phyloP scores from a whole-genome alignment of 2,113 vertebrate species.

The Python bivittatus region DNA sequence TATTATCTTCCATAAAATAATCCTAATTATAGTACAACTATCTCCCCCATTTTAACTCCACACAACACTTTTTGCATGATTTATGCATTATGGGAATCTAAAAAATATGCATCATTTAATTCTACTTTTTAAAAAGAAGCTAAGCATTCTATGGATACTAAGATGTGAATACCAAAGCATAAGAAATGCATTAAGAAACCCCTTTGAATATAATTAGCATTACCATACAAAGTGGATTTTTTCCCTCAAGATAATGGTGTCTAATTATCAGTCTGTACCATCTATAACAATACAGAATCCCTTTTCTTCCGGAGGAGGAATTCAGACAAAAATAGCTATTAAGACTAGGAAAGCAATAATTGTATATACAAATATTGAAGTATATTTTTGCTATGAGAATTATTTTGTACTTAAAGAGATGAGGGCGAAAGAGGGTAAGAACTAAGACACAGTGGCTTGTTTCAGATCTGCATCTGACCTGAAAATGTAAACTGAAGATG shows the following conservation, averaged over 20 bases:
- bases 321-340: neutral
- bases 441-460: neutral
- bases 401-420: neutral
- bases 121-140: neutral
- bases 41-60: neutral
- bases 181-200: neutral
- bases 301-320: neutral
- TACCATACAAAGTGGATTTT: slow-evolving; percentile 17
- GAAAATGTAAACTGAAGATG: neutral
- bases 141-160: neutral
- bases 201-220: slow-evolving; percentile 10
- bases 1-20: neutral
- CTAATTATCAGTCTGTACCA: neutral
- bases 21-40: neutral
- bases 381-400: neutral
- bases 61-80: neutral
- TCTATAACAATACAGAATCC: neutral
- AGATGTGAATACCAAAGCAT: neutral
- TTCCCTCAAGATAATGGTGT: neutral
- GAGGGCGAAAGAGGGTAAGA: neutral
- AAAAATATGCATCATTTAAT: neutral
- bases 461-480: neutral
- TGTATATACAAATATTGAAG: neutral
- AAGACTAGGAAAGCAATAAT: slow-evolving; percentile 7
- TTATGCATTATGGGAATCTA: neutral